Conservation (phyloP, 1,140 invertebrate genomes). For the Cryptotermes secundus region DNA sequence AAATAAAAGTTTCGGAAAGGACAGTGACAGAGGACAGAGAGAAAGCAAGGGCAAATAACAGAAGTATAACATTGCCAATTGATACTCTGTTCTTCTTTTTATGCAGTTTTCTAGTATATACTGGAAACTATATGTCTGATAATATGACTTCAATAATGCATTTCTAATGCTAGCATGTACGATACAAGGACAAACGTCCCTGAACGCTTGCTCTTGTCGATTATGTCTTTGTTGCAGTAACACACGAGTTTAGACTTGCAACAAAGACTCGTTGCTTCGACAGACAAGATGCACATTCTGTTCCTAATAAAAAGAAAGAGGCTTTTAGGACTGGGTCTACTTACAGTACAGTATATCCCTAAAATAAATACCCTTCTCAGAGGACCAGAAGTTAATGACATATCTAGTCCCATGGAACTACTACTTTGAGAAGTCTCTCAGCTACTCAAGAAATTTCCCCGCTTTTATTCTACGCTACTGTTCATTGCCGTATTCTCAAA, state of each 20-base stretch:
- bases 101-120: background rate
- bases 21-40: too few species aligned
- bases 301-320: background rate
- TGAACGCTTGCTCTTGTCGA: background rate
- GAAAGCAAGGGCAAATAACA: background rate
- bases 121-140: background rate
- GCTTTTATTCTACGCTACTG: too few species aligned
- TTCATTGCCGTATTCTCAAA: too few species aligned
- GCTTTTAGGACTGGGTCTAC: background rate
- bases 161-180: background rate
- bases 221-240: background rate
- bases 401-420: too few species aligned
- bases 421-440: too few species aligned
- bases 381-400: too few species aligned
- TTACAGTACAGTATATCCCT: background rate
- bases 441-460: too few species aligned
- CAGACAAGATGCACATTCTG: background rate
- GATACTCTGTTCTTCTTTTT: background rate
- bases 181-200: background rate
- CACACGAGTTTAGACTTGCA: background rate
- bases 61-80: background rate
- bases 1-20: background rate
- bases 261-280: background rate
- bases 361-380: background rate
- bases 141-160: background rate